Evolutionary conservation across 2,113 vertebrate genomes (phyloP), one percentile per base, ranked within the genome.

Genomic region (Gymnogyps californianus): DNA sequence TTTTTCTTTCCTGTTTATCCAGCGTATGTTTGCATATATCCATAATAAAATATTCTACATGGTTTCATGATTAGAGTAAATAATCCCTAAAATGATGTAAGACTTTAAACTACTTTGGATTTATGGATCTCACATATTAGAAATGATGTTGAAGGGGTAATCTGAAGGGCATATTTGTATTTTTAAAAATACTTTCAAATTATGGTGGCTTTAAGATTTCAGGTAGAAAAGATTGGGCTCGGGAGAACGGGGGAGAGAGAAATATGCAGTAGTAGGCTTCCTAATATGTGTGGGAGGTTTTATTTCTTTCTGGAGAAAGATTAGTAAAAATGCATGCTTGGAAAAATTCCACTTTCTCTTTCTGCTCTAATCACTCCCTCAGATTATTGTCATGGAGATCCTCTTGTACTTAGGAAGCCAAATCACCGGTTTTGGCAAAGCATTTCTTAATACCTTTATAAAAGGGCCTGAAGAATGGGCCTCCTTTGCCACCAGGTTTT

Each of bases 311-410:
- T 94, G 38, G 55, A 90, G 77, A 81, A 90, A 83, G 82, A 95
- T 94, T 51, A 93, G 78, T 66, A 91, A 91, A 91, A 95, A 64
- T 61, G 59, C 51, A 36, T 55, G 31, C 78, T 91, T 96, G 94
- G 87, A 96, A 95, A 95, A 88, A 75, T 75, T 95, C 75, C 66
- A 93, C 87, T 82, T 95, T 93, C 66, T 89, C 47, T 65, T 17
- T 87, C 36, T 70, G 62, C 42, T 94, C 42, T 96, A 87, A 83
- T 96, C 85, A 93, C 79, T 97, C 84, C 79, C 25, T 94, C 82
- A 93, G 78, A 85, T 96, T 97, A 97, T 95, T 96, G 94, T 94
- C 94, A 96, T 95, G 89, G 95, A 92, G 87, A 96, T 85, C 34
- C 42, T 85, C 51, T 74, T 13, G 3, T 74, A 74, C 17, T 92